phyloP scores from a whole-genome alignment of 2,113 vertebrate genomes.

The Tragelaphus strepsiceros region DNA sequence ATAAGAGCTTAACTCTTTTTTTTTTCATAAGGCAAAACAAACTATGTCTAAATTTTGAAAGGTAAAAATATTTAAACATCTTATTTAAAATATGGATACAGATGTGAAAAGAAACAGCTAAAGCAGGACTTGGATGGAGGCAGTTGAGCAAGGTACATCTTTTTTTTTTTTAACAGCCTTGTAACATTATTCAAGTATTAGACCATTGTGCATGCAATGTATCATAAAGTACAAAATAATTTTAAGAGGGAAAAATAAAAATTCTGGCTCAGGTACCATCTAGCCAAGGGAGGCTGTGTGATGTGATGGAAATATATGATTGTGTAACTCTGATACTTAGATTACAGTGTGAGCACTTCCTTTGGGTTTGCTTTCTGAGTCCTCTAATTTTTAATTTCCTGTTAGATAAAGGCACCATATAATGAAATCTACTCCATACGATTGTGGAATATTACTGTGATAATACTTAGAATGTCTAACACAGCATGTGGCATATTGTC shows the following conservation, averaged over 20 bases:
- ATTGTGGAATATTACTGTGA: neutral
- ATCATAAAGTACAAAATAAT: neutral
- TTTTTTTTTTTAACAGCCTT: neutral
- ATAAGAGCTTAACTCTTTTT: neutral
- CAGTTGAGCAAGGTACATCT: neutral
- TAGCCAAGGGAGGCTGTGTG: neutral
- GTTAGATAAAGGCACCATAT: neutral
- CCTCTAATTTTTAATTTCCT: neutral
- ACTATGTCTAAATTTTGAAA: neutral
- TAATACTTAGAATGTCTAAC: neutral
- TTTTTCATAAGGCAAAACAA: neutral
- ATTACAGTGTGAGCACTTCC: neutral
- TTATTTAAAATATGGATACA: neutral
- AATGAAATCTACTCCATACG: neutral
- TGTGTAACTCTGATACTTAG: too few species aligned
- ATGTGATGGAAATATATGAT: fast-evolving
- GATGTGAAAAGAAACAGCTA: neutral
- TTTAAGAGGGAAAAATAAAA: neutral
- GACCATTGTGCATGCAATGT: neutral
- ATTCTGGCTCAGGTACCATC: neutral
- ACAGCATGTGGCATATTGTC: neutral
- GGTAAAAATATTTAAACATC: neutral
- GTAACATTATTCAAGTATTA: neutral
- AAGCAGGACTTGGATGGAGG: neutral
- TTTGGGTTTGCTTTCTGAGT: neutral